phyloP scores from a whole-genome alignment of 2,888 invertebrate species.

The Acronicta psi region DNA sequence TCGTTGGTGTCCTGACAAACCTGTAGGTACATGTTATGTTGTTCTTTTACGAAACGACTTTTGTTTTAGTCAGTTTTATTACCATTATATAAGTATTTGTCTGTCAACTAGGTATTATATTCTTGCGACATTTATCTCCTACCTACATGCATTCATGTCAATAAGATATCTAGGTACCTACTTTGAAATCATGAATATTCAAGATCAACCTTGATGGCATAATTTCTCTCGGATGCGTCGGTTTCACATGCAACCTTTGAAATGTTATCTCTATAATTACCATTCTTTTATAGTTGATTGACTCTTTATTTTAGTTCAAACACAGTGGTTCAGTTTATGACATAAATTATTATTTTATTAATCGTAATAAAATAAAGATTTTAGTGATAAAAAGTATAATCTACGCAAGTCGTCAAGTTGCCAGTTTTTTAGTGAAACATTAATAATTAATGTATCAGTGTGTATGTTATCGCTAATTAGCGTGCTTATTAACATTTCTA shows the following conservation, averaged over 20 bases:
- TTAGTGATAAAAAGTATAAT: conserved; percentile 38
- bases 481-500: conserved; percentile 31
- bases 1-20: conserved; percentile 4
- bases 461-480: conserved; percentile 48
- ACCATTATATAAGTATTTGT: neutral
- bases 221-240: conserved; percentile 29
- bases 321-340: conserved; percentile 42
- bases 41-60: neutral
- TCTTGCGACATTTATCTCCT: conserved; percentile 1
- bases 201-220: conserved; percentile 32
- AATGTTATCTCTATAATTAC: conserved; percentile 52
- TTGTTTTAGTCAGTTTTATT: neutral
- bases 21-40: neutral
- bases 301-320: conserved; percentile 48
- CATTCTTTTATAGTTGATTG: conserved; percentile 51
- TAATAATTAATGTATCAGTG: conserved; percentile 22
- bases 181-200: conserved; percentile 52
- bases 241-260: conserved; percentile 39
- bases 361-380: conserved; percentile 52
- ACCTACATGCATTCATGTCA: conserved; percentile 18
- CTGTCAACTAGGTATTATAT: neutral
- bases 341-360: conserved; percentile 42
- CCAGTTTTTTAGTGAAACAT: conserved; percentile 45
- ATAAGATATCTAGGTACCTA: conserved; percentile 25
- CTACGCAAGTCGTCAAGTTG: conserved; percentile 31